These are phyloP conservation scores for Tetrax tetrax DNA, from an alignment of 2,113 vertebrate species.

Conservation along the genomic window DNA sequence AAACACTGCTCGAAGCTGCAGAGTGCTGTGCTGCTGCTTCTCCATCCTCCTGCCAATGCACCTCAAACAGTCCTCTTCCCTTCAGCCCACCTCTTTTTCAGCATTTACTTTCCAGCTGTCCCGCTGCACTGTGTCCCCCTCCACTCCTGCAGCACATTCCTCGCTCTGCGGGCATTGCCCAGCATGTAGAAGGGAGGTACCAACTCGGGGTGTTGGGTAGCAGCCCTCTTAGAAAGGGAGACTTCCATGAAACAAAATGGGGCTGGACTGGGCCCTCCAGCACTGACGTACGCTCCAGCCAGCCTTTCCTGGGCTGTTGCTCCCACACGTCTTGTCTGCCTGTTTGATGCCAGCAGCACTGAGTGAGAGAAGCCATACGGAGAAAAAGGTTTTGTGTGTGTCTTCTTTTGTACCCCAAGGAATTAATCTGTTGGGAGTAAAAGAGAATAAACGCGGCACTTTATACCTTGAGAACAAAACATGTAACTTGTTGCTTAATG, in stretches of 20 bases:
- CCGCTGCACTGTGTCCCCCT: background rate
- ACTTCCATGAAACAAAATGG: background rate
- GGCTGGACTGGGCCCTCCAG: background rate
- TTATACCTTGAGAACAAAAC: background rate
- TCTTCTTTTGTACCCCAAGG: background rate
- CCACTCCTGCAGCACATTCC: rapidly evolving
- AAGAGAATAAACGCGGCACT: background rate
- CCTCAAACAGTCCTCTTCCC: background rate
- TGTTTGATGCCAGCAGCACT: background rate
- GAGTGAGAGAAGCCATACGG: background rate
- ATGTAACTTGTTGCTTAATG: background rate
- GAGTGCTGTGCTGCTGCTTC: background rate
- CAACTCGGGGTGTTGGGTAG: background rate
- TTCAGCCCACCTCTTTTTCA: background rate
- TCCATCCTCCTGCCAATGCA: rapidly evolving
- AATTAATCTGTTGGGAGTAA: background rate
- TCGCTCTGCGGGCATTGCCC: background rate
- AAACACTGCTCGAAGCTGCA: background rate
- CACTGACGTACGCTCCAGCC: background rate
- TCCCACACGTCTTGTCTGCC: background rate
- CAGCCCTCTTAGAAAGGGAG: background rate
- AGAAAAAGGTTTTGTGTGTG: background rate
- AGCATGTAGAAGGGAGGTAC: background rate
- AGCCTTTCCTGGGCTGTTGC: background rate
- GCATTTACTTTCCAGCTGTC: background rate